These are phyloP conservation scores for Sphaerodactylus townsendi DNA, from an alignment of 2,113 vertebrate genomes.

Conservation along the genomic window DNA sequence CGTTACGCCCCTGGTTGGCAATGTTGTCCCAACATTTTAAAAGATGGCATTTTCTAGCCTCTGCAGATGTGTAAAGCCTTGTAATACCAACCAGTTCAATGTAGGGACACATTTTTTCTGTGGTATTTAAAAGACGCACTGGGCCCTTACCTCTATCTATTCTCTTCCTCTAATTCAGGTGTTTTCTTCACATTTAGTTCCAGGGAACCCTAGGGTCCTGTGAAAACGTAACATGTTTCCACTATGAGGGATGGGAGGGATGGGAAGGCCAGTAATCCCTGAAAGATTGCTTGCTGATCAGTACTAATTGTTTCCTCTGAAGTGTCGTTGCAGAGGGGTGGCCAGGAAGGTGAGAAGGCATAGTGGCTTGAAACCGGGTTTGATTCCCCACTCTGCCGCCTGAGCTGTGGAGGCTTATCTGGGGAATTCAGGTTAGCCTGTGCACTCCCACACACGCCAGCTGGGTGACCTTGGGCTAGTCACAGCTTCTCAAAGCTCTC, in stretches of 20 bases:
- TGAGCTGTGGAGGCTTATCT: no score
- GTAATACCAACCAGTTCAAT: not conserved
- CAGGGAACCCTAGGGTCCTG: not conserved
- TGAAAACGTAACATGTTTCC: not conserved
- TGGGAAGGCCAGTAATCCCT: not conserved
- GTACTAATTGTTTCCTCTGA: not conserved
- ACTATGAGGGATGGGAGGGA: no score
- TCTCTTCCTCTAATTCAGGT: not conserved
- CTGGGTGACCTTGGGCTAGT: no score
- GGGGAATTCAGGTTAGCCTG: no score
- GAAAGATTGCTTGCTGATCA: not conserved
- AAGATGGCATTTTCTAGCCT: not conserved
- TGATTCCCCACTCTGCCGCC: no score
- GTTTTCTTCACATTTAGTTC: not conserved
- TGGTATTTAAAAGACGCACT: not conserved
- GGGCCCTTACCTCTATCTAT: no score
- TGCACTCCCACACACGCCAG: no score
- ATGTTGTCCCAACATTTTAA: not conserved
- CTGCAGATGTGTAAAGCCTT: conserved; percentile 18
- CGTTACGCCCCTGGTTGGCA: no score
- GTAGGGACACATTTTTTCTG: conserved; percentile 4
- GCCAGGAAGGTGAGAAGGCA: not conserved
- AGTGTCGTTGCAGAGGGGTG: not conserved
- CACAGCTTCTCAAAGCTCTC: no score
- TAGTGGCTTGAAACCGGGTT: no score